Base-by-base conservation (phyloP, 2,797 vertebrate genomes). In the Eulemur rubriventer region DNA sequence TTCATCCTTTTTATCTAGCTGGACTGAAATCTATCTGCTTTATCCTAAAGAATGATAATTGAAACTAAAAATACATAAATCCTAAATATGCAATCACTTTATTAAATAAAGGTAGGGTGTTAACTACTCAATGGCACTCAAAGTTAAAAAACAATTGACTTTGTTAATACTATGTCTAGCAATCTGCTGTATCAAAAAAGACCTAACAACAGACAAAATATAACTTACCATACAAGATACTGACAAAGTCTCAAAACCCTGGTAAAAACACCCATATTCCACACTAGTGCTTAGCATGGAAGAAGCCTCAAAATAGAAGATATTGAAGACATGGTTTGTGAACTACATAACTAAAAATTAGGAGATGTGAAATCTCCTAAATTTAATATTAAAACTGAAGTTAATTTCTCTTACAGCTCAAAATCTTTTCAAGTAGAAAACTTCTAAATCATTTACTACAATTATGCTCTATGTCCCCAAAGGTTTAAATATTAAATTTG, bases 381-480 rank as follows among this genome's bases (percentile, higher is more conserved):
- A 87, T 28, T 9, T 35, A 86, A 91, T 20, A 96, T 24, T 46
- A 38, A 88, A 91, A 93, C 46, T 35, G 28, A 97, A 65, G 11
- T 52, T 90, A 83, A 43, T 79, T 72, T 91, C 10, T 76, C 57
- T 89, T 57, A 91, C 0, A 91, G 63, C 8, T 95, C 48, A 93
- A 92, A 52, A 91, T 35, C 6, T 2, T 63, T 94, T 93, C 14
- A 33, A 89, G 33, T 4, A 35, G 57, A 92, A 94, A 80, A 76
- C 50, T 50, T 84, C 46, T 72, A 3, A 89, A 73, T 93, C 75
- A 93, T 83, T 82, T 30, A 63, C 83, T 70, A 20, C 65, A 59
- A 72, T 8, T 50, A 7, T 91, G 6, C 9, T 90, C 41, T 70
- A 61, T 76, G 46, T 88, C 35, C 30, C n/a, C 1, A n/a, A 59